Conservation (phyloP, 53 echinoderm and acorn worm species). For the Mesocentrotus franciscanus region DNA sequence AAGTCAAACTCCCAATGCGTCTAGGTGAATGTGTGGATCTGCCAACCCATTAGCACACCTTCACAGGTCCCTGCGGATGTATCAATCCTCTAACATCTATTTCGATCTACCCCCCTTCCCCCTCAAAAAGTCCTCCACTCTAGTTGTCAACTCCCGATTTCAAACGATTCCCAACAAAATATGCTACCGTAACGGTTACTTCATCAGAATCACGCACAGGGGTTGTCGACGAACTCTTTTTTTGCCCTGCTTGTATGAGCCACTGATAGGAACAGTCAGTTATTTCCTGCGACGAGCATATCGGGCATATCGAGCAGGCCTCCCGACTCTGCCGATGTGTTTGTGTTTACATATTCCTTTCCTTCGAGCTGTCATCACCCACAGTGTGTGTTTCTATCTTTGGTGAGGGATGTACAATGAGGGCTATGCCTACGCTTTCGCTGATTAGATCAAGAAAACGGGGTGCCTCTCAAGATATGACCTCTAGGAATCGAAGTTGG, state of each 20-base stretch:
- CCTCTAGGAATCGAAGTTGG: neutral
- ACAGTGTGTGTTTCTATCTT: neutral
- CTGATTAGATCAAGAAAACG: neutral
- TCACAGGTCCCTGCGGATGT: neutral
- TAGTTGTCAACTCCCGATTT: neutral
- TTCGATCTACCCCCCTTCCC: neutral
- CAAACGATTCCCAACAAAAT: neutral
- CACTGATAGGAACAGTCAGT: neutral
- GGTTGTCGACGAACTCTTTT: neutral
- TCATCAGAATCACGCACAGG: neutral
- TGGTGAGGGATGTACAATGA: neutral
- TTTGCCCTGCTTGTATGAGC: neutral
- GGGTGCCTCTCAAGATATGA: neutral
- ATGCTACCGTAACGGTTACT: neutral
- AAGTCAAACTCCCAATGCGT: neutral
- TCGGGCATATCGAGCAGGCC: neutral
- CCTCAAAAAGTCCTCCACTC: neutral
- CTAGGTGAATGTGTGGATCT: neutral
- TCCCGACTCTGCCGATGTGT: neutral
- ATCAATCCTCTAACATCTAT: neutral
- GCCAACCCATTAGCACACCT: slow-evolving; percentile 2
- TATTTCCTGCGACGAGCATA: slow-evolving; percentile 23
- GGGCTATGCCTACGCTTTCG: neutral
- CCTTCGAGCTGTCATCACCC: slow-evolving; percentile 15
- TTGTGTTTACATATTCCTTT: slow-evolving; percentile 15